A percentile compares a stretch with the other conserved stretches of the same genome.
Evolutionary conservation across 2,888 invertebrate species (phyloP).

Genomic region (Stictocephala bisonia): DNA sequence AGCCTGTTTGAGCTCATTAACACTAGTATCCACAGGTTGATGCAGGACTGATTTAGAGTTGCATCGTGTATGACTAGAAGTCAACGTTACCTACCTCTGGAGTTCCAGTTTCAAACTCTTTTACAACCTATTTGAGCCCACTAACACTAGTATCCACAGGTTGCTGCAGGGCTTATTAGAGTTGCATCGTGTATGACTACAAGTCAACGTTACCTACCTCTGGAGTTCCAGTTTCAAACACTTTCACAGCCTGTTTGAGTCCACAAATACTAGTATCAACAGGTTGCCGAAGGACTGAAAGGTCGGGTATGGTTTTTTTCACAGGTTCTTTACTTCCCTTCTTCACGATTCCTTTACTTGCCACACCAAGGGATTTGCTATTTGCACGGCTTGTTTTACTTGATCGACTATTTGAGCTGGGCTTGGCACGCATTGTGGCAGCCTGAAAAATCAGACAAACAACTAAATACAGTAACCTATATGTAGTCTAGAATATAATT

Average conservation of each 20-base stretch:
- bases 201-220: slow-evolving; percentile 53
- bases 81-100: slow-evolving; percentile 51
- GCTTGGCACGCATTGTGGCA: slow-evolving; percentile 40
- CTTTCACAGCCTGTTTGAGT: slow-evolving; percentile 75
- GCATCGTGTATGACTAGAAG: no score
- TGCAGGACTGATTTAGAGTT: slow-evolving; percentile 64
- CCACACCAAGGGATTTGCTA: slow-evolving; percentile 7
- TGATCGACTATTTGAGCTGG: slow-evolving; percentile 18
- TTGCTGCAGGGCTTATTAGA: slow-evolving; percentile 67
- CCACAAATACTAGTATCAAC: slow-evolving; percentile 76
- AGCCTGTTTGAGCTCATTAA: slow-evolving; percentile 77
- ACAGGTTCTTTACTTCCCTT: not conserved
- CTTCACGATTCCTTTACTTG: not conserved
- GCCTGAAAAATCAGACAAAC: slow-evolving; percentile 14
- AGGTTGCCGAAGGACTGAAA: slow-evolving; percentile 70
- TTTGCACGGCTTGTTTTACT: slow-evolving; percentile 17
- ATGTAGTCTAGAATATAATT: no score
- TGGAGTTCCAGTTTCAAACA: slow-evolving; percentile 58
- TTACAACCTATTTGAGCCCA: slow-evolving; percentile 76
- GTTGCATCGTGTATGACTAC: no score
- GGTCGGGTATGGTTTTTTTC: slow-evolving; percentile 60
- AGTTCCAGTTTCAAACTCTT: slow-evolving; percentile 61
- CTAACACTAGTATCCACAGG: slow-evolving; percentile 77
- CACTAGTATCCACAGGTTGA: slow-evolving; percentile 76
- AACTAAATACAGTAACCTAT: no score